Conservation (phyloP, 2,888 invertebrate species). For the Isoperla grammatica region DNA sequence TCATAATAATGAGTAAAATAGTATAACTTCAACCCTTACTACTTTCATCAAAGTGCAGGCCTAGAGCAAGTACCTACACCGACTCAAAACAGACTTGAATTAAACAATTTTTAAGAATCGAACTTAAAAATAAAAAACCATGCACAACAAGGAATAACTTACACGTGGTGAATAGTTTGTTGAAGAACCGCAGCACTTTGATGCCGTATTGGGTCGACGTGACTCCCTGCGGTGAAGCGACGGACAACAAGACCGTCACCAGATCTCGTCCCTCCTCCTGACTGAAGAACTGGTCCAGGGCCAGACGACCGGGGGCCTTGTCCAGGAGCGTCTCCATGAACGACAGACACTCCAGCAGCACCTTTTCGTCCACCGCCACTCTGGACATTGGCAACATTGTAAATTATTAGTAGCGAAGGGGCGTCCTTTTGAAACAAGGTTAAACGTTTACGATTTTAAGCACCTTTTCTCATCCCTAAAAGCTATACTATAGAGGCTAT, state of each 20-base stretch:
- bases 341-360: constrained; percentile 62
- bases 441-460: too few relatives aligned
- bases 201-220: constrained; percentile 59
- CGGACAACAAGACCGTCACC: constrained; percentile 72
- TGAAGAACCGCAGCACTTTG: constrained; percentile 73
- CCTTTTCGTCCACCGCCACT: constrained; percentile 54
- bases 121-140: too few relatives aligned
- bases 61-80: too few relatives aligned
- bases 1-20: too few relatives aligned
- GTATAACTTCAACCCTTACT: too few relatives aligned
- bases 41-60: too few relatives aligned
- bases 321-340: constrained; percentile 85
- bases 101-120: too few relatives aligned
- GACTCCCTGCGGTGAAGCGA: constrained; percentile 66
- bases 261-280: constrained; percentile 57
- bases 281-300: constrained; percentile 75
- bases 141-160: constrained; percentile 33
- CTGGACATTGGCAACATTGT: constrained; percentile 36
- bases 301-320: constrained; percentile 71
- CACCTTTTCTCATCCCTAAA: too few relatives aligned
- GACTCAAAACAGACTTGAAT: too few relatives aligned
- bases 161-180: constrained; percentile 57
- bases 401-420: too few relatives aligned
- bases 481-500: too few relatives aligned
- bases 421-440: too few relatives aligned